Conservation (phyloP, 2,888 invertebrate species). For the Furcula furcula region DNA sequence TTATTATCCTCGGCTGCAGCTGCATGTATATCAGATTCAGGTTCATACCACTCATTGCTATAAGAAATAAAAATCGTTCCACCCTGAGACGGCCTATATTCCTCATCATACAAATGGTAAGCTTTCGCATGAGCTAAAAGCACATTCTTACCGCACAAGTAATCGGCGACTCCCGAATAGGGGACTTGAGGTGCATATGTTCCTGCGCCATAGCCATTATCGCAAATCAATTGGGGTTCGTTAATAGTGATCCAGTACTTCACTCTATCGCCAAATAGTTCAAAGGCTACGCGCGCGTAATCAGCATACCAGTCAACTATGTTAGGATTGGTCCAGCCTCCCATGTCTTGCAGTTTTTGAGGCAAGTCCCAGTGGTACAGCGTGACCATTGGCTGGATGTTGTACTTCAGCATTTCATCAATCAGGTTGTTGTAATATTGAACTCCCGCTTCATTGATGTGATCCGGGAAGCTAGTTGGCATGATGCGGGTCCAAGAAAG, state of each 20-base stretch:
- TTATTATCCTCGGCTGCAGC: slow-evolving; percentile 46
- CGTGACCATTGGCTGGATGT: slow-evolving; percentile 7
- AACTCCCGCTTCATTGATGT: slow-evolving; percentile 6
- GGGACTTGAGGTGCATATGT: not conserved
- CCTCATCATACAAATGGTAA: slow-evolving; percentile 8
- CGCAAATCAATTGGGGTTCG: slow-evolving; percentile 6
- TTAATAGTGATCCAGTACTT: slow-evolving; percentile 12
- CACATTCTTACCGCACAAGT: slow-evolving; percentile 7
- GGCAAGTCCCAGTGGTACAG: slow-evolving; percentile 14
- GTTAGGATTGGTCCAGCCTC: slow-evolving; percentile 7
- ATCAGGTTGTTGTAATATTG: slow-evolving; percentile 5
- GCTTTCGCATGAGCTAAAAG: slow-evolving; percentile 8
- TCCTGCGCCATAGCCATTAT: slow-evolving; percentile 1
- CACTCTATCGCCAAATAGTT: slow-evolving; percentile 8
- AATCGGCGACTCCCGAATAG: slow-evolving; percentile 4
- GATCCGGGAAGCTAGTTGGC: slow-evolving; percentile 6
- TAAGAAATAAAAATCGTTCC: slow-evolving; percentile 43
- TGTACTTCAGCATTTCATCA: slow-evolving; percentile 5
- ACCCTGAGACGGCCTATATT: slow-evolving; percentile 28
- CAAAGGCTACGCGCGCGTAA: slow-evolving; percentile 4
- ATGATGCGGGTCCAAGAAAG: slow-evolving; percentile 8
- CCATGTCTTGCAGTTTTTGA: slow-evolving; percentile 2
- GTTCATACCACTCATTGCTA: slow-evolving; percentile 41
- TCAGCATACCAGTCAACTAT: slow-evolving; percentile 9
- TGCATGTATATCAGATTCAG: slow-evolving; percentile 47